Base-by-base conservation (phyloP, 1,140 invertebrate genomes). In the Dreissena rostriformis region DNA sequence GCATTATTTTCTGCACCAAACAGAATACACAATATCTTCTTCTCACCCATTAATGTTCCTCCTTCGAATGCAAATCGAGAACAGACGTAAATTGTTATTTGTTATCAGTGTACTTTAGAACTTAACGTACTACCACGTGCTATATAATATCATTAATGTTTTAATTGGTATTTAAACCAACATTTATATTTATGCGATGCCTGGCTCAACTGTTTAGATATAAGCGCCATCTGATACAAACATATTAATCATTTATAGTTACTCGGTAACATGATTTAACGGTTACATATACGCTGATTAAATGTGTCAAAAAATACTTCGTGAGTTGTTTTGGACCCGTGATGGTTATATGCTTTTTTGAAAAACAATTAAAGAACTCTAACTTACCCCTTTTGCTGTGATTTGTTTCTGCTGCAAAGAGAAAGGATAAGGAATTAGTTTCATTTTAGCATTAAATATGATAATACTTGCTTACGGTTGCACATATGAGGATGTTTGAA, bases 331-430 rank as follows among this genome's bases (percentile, higher is more conserved):
- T n/a, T n/a, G 11, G 6, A 61, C 2, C 11, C 17, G 57, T 19
- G 57, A 61, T 61, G 2, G 22, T 24, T 19, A 61, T 12, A 61
- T 61, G 57, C 57, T n/a, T 61, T 19, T 14, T 14, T 19, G 19
- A 61, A 61, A 61, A 2, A 24, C 4, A 61, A 2, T 19, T n/a
- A n/a, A 6, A 6, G 57, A 24, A 57, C 22, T 53, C 28, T 0
- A 73, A 81, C 79, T 81, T 66, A 81, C 79, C 79, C 51, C 79
- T 65, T 39, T 73, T 81, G 19, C 51, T 81, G 24, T 51, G 70
- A 39, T 81, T 81, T 81, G 68, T 81, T 73, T 53, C 79, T 81
- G 79, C 79, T 81, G 79, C 55, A 22, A 81, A 26, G 71, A 6
- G 71, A 52, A 19, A 52, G 14, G 11, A 52, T 49, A 15, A n/a